These are phyloP conservation scores for Larimichthys polyactis DNA, from an alignment of 2,113 vertebrate species.

Conservation along the genomic window DNA sequence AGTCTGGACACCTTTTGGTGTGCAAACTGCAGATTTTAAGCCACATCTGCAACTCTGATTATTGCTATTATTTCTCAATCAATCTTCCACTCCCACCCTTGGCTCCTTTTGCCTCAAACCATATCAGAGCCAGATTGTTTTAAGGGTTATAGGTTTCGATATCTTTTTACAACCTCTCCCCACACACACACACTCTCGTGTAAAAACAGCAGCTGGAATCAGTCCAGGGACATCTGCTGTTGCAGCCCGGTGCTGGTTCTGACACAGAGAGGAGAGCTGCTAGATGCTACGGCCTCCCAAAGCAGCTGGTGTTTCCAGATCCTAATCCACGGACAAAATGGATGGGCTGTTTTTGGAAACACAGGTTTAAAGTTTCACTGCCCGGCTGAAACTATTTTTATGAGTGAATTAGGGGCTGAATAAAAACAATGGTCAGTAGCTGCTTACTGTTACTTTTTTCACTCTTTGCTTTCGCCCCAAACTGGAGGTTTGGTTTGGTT, in stretches of 20 bases:
- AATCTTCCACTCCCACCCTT: conserved; percentile 3
- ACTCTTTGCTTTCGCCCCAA: not conserved
- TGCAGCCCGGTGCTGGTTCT: conserved; percentile 40
- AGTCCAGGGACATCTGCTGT: conserved; percentile 74
- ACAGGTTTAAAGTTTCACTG: conserved; percentile 62
- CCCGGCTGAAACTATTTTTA: conserved; percentile 56
- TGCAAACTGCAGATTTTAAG: conserved; percentile 27
- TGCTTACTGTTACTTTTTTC: not conserved
- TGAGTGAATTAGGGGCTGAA: conserved; percentile 41
- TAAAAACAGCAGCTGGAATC: conserved; percentile 72
- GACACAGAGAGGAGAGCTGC: conserved; percentile 42
- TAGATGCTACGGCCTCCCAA: conserved; percentile 8
- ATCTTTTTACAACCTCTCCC: conserved; percentile 67
- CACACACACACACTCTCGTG: conserved; percentile 30
- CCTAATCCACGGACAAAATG: conserved; percentile 45
- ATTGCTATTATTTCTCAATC: conserved; percentile 26
- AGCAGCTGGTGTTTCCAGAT: conserved; percentile 66
- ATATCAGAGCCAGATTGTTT: conserved; percentile 48
- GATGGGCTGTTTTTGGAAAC: conserved; percentile 61
- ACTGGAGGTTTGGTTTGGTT: not conserved
- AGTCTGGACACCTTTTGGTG: not conserved
- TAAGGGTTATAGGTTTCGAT: conserved; percentile 57
- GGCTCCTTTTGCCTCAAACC: conserved; percentile 26
- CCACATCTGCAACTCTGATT: not conserved
- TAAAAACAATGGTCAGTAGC: conserved; percentile 44